Evolutionary conservation across 2,797 vertebrate species (phyloP).

Genomic region (Lepilemur septentrionalis): DNA sequence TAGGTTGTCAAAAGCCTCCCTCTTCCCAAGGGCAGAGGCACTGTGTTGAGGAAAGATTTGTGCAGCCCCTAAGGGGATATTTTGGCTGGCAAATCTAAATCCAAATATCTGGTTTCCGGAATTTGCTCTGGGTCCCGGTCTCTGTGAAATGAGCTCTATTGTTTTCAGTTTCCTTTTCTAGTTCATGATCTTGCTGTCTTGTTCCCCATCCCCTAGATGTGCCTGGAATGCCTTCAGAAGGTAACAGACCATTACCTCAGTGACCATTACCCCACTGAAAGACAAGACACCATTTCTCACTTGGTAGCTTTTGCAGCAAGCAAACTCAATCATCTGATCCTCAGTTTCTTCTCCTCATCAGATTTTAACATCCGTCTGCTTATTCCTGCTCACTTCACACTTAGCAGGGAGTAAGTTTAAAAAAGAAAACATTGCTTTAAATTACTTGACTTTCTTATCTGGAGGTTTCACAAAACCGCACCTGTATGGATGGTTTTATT

Average conservation of each 20-base stretch:
- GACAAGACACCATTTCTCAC: background rate
- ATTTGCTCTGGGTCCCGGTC: conserved; percentile 39
- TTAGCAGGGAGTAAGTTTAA: conserved; percentile 3
- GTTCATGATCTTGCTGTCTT: conserved; percentile 40
- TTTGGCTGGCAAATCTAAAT: conserved; percentile 61
- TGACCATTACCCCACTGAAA: background rate
- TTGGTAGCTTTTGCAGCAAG: conserved; percentile 32
- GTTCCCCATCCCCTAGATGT: conserved; percentile 6
- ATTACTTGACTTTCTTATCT: conserved; percentile 32
- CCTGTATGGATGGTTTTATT: background rate
- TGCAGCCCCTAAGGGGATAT: conserved; percentile 38
- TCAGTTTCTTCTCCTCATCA: conserved; percentile 50
- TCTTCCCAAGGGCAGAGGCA: conserved; percentile 25
- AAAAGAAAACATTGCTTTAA: conserved; percentile 28
- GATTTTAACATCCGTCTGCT: conserved; percentile 13
- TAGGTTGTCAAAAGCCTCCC: background rate
- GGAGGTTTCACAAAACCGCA: conserved; percentile 20
- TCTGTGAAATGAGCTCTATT: conserved; percentile 58
- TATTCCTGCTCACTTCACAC: conserved; percentile 36
- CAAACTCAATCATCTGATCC: background rate
- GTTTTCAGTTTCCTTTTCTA: conserved; percentile 67
- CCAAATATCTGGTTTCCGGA: conserved; percentile 59
- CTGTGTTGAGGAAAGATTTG: conserved; percentile 36
- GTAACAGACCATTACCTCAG: conserved; percentile 20
- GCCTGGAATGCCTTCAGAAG: conserved; percentile 42